phyloP scores from a whole-genome alignment of 2,797 vertebrate species.

The Agapornis canus region DNA sequence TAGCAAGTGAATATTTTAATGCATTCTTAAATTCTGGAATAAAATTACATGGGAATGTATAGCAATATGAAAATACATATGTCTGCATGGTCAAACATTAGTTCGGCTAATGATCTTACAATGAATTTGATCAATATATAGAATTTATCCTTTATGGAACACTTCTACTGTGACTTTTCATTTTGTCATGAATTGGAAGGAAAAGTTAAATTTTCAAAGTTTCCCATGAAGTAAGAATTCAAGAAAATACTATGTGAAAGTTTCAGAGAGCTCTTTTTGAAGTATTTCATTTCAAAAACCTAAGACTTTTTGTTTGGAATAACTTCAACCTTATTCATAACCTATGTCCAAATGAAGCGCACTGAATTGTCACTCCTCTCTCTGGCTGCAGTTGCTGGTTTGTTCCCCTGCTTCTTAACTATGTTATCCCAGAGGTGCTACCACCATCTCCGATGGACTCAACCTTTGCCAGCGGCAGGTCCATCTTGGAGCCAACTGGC shows the following conservation, averaged over 20 bases:
- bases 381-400: background rate
- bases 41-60: background rate
- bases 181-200: background rate
- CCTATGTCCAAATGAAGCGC: background rate
- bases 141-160: background rate
- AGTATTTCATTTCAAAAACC: background rate
- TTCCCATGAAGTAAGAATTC: background rate
- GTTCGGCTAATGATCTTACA: background rate
- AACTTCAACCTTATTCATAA: background rate
- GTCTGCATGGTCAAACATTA: background rate
- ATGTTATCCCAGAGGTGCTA: background rate
- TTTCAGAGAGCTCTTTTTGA: background rate
- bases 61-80: background rate
- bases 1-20: background rate
- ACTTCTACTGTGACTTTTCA: background rate
- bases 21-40: background rate
- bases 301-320: background rate
- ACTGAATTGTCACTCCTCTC: background rate
- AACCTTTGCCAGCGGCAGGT: background rate
- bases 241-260: background rate
- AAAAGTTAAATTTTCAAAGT: background rate
- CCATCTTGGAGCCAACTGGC: background rate
- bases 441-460: accelerated
- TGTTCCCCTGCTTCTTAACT: background rate
- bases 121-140: background rate